Evolutionary conservation across 1,140 invertebrate species (phyloP), one percentile per base, ranked within the genome.

Genomic region (Bombus sylvicola): DNA sequence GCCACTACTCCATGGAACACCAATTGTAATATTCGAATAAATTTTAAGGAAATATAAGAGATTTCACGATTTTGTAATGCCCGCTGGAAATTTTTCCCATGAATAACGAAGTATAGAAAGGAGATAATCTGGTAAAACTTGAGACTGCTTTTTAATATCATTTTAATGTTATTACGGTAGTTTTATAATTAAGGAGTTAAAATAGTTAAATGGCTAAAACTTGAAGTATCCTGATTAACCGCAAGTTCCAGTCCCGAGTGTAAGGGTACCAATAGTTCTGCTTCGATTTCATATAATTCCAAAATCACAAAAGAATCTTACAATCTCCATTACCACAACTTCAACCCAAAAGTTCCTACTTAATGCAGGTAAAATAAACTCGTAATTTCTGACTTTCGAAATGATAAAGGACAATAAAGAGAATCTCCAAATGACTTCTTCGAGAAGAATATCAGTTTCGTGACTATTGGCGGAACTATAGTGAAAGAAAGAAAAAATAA

Each of bases 401-500:
- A 62, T n/a, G 59, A 62, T 13, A 3, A 25, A 25, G 25, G 10
- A 10, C 0, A 31, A 3, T n/a, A 39, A 28, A 62, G 25, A 57
- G 22, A 12, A 57, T 69, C 53, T 28, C 3, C 13, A 57, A 41
- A 53, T 81, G 2, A 28, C 37, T 18, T n/a, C 12, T 28, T 10
- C 22, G 5, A 31, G n/a, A 80, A 28, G 34, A 68, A 68, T 68
- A 47, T 69, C 18, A 43, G 34, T 25, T 25, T 5, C 41, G 13
- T 10, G 12, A 5, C 18, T 31, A 64, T 18, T 8, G 43, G n/a
- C 10, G 8, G 47, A 41, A 6, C 28, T 66, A 9, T n/a, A 81
- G 57, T 43, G 73, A 62, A 43, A 79, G 53, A 74, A 53, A 74
- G 53, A 68, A 31, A 59, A 47, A 71, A 76, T 57, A n/a, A 76